phyloP scores from a whole-genome alignment of 2,888 invertebrate species.

The Stomorhina lunata region DNA sequence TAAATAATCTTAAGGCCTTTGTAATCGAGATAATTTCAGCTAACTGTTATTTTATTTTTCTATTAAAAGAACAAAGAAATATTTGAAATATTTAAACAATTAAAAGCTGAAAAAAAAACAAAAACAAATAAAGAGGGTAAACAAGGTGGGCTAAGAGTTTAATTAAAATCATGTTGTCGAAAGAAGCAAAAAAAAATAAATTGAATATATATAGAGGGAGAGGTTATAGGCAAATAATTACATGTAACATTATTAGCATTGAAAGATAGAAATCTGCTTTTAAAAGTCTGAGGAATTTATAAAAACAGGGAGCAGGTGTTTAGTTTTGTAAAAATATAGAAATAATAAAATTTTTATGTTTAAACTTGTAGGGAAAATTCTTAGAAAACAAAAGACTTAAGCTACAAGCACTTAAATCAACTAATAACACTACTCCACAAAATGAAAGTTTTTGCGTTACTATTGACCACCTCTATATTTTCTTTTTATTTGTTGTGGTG shows the following conservation, averaged over 20 bases:
- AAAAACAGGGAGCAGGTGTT: no score
- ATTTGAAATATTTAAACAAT: slow-evolving; percentile 45
- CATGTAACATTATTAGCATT: background rate
- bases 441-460: no score
- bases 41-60: slow-evolving; percentile 30
- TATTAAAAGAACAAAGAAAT: slow-evolving; percentile 29
- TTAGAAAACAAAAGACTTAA: no score
- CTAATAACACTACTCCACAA: no score
- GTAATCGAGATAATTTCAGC: slow-evolving; percentile 27
- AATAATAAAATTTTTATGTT: no score
- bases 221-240: background rate
- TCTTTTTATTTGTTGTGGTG: no score
- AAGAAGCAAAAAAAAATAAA: background rate
- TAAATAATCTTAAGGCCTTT: slow-evolving; percentile 37
- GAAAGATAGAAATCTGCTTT: background rate
- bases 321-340: no score
- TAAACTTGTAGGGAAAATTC: no score
- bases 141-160: background rate
- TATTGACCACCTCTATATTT: no score
- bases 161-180: slow-evolving; percentile 18
- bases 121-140: background rate
- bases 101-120: background rate
- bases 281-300: no score
- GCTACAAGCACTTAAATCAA: no score
- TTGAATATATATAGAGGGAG: background rate